Evolutionary conservation across 1,140 invertebrate species (phyloP), one percentile per base, ranked within the genome.

Genomic region (Listronotus bonariensis): DNA sequence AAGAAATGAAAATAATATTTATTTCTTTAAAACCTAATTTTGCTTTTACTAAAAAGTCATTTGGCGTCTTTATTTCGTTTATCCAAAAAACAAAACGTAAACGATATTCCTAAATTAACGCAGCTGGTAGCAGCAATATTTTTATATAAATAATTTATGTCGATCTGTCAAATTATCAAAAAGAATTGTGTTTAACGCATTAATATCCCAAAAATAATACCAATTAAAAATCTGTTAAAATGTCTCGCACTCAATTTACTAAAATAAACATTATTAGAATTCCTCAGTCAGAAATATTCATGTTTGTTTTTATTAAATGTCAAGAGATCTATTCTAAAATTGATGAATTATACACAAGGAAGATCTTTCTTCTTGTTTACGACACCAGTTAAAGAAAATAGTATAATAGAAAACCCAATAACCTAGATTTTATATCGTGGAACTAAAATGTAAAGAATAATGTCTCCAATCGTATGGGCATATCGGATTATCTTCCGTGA

Each of bases 61-160:
- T 26, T 26, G 42, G 12, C 42, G 42, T 45, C 12, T 3, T 3
- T 15, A 45, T 45, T 4, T 15, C n/a, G 15, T 45, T 45, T 15
- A 45, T 17, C 3, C 42, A 45, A 14, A 45, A 45, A 45, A n/a
- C 3, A 3, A 3, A 26, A 26, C 15, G 15, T 45, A 45, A 45
- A 45, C 42, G 3, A 45, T 12, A 45, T 1, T 15, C 42, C 11
- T 9, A 8, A 17, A 7, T 45, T 45, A 45, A 15, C 5, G n/a
- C 42, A 45, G 42, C n/a, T 45, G 42, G 5, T 45, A 45, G 15
- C 42, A 17, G 14, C 20, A 26, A 17, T 3, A n/a, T 15, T 45
- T 45, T 45, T 45, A 7, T 45, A 45, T 45, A 45, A 45, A 45
- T 45, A 45, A 45, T 45, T 45, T 45, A 45, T 17, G 42, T 17